phyloP scores from a whole-genome alignment of 1,140 invertebrate species.

The Phthorimaea operculella region DNA sequence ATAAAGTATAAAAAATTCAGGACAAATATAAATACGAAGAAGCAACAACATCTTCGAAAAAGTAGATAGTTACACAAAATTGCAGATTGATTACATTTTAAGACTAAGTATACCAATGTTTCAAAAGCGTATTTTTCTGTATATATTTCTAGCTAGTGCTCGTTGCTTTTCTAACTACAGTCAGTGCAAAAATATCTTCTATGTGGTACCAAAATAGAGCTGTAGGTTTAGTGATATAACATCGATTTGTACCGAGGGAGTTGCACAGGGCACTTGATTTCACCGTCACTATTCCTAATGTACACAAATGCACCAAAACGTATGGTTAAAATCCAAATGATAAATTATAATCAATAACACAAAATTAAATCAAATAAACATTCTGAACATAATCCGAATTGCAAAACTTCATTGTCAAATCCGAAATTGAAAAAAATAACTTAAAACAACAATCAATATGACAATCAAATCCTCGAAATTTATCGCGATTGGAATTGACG shows the following conservation, averaged over 20 bases:
- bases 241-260: conserved; percentile 51
- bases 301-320: neutral
- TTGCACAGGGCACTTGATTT: conserved; percentile 31
- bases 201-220: conserved; percentile 56
- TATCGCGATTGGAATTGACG: conserved; percentile 32
- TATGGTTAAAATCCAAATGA: conserved; percentile 5
- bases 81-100: too few relatives aligned
- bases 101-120: too few relatives aligned
- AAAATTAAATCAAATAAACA: conserved; percentile 19
- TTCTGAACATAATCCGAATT: conserved; percentile 14
- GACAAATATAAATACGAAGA: too few relatives aligned
- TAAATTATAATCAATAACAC: conserved; percentile 15
- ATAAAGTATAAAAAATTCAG: too few relatives aligned
- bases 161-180: conserved; percentile 33
- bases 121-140: neutral
- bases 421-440: conserved; percentile 27
- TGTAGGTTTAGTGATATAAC: conserved; percentile 42
- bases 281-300: neutral
- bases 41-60: too few relatives aligned
- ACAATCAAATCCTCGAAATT: conserved; percentile 17
- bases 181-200: conserved; percentile 57
- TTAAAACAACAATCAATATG: conserved; percentile 27
- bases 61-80: too few relatives aligned
- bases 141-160: conserved; percentile 37
- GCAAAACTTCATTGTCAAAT: neutral